Evolutionary conservation across 2,113 vertebrate species (phyloP), one percentile per base, ranked within the genome.

Genomic region (Clupea harengus): DNA sequence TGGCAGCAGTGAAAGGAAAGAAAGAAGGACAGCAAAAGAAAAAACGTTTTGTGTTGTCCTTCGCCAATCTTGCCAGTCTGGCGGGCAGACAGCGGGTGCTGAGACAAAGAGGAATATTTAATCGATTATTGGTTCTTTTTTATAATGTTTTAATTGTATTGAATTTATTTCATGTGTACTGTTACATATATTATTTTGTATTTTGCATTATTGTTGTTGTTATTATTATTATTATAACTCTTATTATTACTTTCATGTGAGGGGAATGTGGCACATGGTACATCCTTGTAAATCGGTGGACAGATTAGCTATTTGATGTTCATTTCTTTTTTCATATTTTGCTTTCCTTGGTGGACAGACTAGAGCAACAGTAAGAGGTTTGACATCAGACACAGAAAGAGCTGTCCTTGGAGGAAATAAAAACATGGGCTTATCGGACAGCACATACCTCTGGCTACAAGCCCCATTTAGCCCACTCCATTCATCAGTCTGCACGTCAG

Each of bases 131-230:
- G 22, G 22, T 64, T 86, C 11, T 20, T 85, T 49, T 49, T 87
- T 67, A 45, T 67, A 85, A 80, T 89, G 22, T 86, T 28, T 86
- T 81, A 83, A 87, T 81, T 82, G 81, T 83, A 80, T 39, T 81
- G 0, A 10, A 67, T 39, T 39, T 39, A 39, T 81, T 64, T 50
- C 49, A 3, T 84, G 49, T 82, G 13, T 88, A 82, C n/a, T 83
- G 10, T 88, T 64, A 81, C 81, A 39, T 39, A n/a, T 25, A 64
- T 64, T 64, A n/a, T 64, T 64, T 64, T 9, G 60, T 64, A 64
- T 64, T 64, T 64, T 64, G 60, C 32, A 78, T 78, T 78, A 20
- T 39, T 78, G 9, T 72, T 28, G 0, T 32, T 75, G 0, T 32
- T 64, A 64, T 32, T 39, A 15, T 75, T 75, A 15, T 39, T 15